Base-by-base conservation (phyloP, 1,140 invertebrate species). In the Hycleus phaleratus region DNA sequence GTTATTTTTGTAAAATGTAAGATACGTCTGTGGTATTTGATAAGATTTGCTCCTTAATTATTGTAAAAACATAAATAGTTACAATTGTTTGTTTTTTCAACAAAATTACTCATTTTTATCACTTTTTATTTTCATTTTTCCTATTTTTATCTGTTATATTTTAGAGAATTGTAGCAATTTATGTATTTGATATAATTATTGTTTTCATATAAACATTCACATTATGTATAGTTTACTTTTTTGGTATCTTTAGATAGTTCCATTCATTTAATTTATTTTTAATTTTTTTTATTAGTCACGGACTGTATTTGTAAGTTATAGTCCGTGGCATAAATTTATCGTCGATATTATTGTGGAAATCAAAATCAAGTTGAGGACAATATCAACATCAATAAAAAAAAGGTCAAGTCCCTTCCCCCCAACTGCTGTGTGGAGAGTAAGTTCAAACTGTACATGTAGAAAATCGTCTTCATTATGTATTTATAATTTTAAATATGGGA, bases 261-360 rank as follows among this genome's bases (percentile, higher is more conserved):
- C 56, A 7, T 32, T 32, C 18, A 18, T 32, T 32, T 32, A 32
- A 5, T 32, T 32, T 32, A 5, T 32, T 5, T 32, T 32, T 32
- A 32, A 7, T 32, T 32, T 32, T 32, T 32, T 32, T 32, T 32
- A 42, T 58, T 50, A 46, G 59, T 64, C 51, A 54, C 64, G 66
- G 67, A 63, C 62, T 64, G 72, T 71, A 69, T 71, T 73, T 69
- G 72, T 73, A 73, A 73, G 72, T 73, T 72, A 71, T 67, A 64
- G 57, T 62, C 65, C 64, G 69, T 66, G 57, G 68, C 64, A 58
- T 68, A 61, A 11, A 63, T 60, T 57, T 60, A 58, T 63, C 58
- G 53, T 53, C 53, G 49, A 63, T 32, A 18, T 32, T 26, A 63
- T 63, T 58, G 46, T 53, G 58, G 51, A 60, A 38, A 54, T 54